Percentiles rank a stretch among this genome's conserved stretches.
Conservation (phyloP, 2,113 vertebrate genomes). For the Daphoenositta chrysoptera region DNA sequence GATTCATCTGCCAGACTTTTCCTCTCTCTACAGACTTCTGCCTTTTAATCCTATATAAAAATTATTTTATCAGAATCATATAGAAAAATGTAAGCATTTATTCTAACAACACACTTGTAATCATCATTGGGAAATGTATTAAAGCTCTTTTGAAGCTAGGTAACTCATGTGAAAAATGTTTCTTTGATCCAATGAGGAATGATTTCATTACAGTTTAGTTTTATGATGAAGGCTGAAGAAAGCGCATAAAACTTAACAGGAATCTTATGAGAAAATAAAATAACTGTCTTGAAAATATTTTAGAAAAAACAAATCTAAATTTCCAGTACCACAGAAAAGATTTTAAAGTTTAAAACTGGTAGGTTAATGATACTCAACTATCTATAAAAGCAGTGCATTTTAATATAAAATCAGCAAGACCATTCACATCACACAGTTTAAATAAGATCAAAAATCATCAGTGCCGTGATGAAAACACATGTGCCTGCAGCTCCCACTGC, state of each 20-base stretch:
- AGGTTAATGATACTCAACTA: neutral
- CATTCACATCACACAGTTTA: neutral
- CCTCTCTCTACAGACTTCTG: neutral
- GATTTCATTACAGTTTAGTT: neutral
- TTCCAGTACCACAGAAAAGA: neutral
- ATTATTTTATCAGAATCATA: neutral
- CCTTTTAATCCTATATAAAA: slow-evolving; percentile 29
- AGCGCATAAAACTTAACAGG: neutral
- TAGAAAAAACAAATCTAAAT: neutral
- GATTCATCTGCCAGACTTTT: neutral
- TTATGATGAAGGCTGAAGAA: neutral
- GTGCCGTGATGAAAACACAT: neutral
- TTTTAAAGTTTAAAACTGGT: neutral
- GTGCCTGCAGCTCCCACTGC: too few relatives aligned
- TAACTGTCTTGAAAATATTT: neutral
- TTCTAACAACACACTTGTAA: neutral
- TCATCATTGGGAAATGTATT: neutral
- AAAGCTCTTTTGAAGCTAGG: neutral
- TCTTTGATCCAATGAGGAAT: neutral
- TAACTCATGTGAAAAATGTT: slow-evolving; percentile 10
- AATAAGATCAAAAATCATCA: neutral
- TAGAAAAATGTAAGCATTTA: neutral
- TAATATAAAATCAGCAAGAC: neutral
- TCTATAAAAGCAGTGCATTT: neutral
- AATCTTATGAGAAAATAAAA: neutral